Conservation (phyloP, 2,797 vertebrate genomes). For the Scomberomorus guttatus region DNA sequence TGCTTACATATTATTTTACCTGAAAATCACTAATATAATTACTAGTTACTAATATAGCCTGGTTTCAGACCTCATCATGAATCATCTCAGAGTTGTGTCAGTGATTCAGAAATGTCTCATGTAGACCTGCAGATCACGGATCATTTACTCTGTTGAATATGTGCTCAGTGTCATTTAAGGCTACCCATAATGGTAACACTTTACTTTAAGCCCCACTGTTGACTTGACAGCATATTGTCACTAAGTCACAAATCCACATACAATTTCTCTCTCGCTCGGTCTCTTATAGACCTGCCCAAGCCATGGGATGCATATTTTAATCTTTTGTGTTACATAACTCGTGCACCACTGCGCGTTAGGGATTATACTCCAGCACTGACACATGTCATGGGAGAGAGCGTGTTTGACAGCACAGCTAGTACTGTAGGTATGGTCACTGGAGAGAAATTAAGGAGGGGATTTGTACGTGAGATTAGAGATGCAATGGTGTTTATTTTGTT, state of each 20-base stretch:
- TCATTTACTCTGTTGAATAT: neutral
- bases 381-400: constrained; percentile 37
- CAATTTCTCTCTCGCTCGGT: neutral
- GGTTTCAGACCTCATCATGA: neutral
- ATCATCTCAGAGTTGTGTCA: neutral
- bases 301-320: constrained; percentile 52
- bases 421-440: constrained; percentile 23
- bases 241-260: neutral
- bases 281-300: neutral
- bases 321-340: constrained; percentile 54
- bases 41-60: neutral
- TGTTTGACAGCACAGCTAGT: constrained; percentile 34
- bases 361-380: constrained; percentile 56
- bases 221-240: neutral
- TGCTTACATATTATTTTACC: neutral
- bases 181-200: too few relatives aligned
- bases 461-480: constrained; percentile 36
- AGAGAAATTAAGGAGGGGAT: constrained; percentile 25
- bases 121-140: neutral
- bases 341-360: constrained; percentile 9
- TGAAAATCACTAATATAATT: neutral
- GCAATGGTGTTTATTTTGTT: constrained; percentile 33
- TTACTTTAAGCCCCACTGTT: neutral
- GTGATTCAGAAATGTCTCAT: neutral
- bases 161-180: neutral